Evolutionary conservation across 37 sponge, comb jelly and placozoan genomes (phyloP).

Genomic region (Crambe crambe): DNA sequence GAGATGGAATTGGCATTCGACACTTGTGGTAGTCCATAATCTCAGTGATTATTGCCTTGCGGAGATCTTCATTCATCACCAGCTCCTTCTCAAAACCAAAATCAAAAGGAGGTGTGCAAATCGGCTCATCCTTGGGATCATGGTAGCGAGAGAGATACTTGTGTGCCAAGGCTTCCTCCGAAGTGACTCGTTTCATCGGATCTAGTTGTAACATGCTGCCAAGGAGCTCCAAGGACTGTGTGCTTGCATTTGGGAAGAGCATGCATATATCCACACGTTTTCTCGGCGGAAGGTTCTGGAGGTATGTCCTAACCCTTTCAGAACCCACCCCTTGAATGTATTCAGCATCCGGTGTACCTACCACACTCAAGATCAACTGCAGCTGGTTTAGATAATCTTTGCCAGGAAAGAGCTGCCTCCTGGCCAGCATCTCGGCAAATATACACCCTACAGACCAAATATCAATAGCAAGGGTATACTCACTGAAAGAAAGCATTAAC

Average conservation of each 20-base stretch:
- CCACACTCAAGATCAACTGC: slow-evolving; percentile 83
- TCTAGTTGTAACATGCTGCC: slow-evolving; percentile 69
- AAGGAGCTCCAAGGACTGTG: slow-evolving; percentile 69
- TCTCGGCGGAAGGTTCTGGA: slow-evolving; percentile 57
- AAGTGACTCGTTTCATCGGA: slow-evolving; percentile 57
- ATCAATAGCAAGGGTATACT: slow-evolving; percentile 85
- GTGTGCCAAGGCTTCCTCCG: slow-evolving; percentile 71
- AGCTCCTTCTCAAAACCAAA: slow-evolving; percentile 86
- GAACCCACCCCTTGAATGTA: slow-evolving; percentile 67
- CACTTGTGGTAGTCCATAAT: slow-evolving; percentile 83
- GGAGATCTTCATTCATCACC: slow-evolving; percentile 61
- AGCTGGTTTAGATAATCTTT: slow-evolving; percentile 87
- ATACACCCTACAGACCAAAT: slow-evolving; percentile 94
- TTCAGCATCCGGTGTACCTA: slow-evolving; percentile 82
- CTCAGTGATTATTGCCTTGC: slow-evolving; percentile 70
- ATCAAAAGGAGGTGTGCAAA: slow-evolving; percentile 78
- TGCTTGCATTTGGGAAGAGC: slow-evolving; percentile 61
- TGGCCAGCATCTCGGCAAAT: slow-evolving; percentile 86
- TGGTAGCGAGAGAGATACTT: slow-evolving; percentile 82
- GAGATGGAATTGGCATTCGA: slow-evolving; percentile 66
- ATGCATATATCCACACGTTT: slow-evolving; percentile 55
- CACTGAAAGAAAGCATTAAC: slow-evolving; percentile 84
- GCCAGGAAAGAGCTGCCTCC: slow-evolving; percentile 87
- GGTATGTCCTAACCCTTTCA: slow-evolving; percentile 79
- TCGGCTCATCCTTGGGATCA: slow-evolving; percentile 86